Base-by-base conservation (phyloP, 2,888 invertebrate species). In the Adelphocoris suturalis region DNA sequence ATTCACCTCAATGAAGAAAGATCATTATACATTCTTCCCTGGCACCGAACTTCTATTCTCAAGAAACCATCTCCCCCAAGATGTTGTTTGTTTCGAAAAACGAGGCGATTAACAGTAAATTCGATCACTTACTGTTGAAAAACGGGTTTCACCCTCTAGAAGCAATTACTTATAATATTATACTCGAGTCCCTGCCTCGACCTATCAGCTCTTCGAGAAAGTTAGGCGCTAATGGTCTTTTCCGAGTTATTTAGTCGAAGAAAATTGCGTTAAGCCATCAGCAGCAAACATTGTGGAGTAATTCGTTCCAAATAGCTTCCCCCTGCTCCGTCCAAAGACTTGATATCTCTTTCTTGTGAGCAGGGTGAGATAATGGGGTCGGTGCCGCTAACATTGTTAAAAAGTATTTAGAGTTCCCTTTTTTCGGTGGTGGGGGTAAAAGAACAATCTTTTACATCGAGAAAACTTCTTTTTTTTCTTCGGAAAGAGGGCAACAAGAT, bases 171-270 rank as follows among this genome's bases (percentile, higher is more conserved):
- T 82, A 82, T 82, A 82, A 82, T 47, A 82, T 82, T 52, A 52
- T 82, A 47, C 82, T 47, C 82, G 52, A 82, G 47, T 52, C 82
- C 82, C 52, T 48, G 48, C 82, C 82, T 52, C 78, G 78, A 37
- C 52, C 52, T 82, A 82, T 82, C 82, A 82, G 82, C 52, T 82
- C 47, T 82, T 48, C 52, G 16, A 46, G 82, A 82, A 85, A 86
- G 86, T 86, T 86, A 86, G 86, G 86, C 86, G 68, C 86, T 86
- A 86, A 86, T 86, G 86, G 86, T 86, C 86, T 86, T 86, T 86
- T 86, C 86, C 86, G 86, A 86, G 86, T 86, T 86, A 86, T 86
- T 86, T 86, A 86, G 86, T 75, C 86, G 68, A 75, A 68, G 86
- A 46, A 86, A 86, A 86, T 86, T 75, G 86, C 86, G 68, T 86